phyloP scores from a whole-genome alignment of 1,140 invertebrate species.

The Rhagoletis pomonella region DNA sequence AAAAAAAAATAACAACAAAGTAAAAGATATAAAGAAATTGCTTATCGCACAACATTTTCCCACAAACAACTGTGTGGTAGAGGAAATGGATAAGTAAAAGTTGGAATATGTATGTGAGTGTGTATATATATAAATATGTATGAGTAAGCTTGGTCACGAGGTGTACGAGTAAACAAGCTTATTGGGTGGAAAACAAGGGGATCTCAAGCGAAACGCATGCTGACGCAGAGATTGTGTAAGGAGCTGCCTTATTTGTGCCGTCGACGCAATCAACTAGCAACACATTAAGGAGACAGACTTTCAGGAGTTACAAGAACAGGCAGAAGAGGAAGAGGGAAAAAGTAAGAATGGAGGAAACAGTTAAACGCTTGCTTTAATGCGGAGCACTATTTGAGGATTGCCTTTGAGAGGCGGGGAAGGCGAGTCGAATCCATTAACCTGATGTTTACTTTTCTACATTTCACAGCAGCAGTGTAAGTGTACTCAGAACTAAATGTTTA shows the following conservation, averaged over 20 bases:
- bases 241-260: not conserved
- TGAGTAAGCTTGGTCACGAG: not conserved
- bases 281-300: not conserved
- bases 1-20: not conserved
- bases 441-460: conserved; percentile 73
- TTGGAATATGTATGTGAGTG: not conserved
- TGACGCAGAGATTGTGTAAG: conserved; percentile 1
- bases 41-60: conserved; percentile 56
- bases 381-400: not conserved
- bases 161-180: conserved; percentile 29
- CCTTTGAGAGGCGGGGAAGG: not conserved
- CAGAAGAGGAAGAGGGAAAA: not conserved
- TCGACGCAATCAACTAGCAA: not conserved
- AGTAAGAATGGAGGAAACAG: not conserved
- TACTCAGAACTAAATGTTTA: conserved; percentile 55
- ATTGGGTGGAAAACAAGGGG: conserved; percentile 55
- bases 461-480: conserved; percentile 56
- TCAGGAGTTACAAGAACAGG: not conserved
- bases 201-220: conserved; percentile 51
- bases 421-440: conserved; percentile 73
- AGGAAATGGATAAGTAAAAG: not conserved
- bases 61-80: conserved; percentile 20
- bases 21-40: conserved; percentile 47
- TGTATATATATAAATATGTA: not conserved
- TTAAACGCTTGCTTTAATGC: not conserved